phyloP scores from a whole-genome alignment of 2,113 vertebrate genomes.

The Notothenia coriiceps region DNA sequence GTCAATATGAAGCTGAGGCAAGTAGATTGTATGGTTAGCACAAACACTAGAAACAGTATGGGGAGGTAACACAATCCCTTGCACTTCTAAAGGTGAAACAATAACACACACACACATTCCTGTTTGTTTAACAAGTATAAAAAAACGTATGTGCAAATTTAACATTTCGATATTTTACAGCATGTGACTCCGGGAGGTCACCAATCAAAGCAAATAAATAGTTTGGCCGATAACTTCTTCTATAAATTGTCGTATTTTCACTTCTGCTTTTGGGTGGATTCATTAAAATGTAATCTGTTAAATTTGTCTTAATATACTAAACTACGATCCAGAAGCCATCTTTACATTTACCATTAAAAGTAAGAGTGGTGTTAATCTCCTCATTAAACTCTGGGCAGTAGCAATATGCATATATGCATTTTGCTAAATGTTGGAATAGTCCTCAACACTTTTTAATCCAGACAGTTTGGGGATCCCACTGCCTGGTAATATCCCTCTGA shows the following conservation, averaged over 20 bases:
- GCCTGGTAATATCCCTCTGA: not conserved
- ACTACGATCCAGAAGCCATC: not conserved
- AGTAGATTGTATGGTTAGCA: not conserved
- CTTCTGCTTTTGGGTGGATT: not conserved
- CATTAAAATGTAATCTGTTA: not conserved
- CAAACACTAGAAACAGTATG: not conserved
- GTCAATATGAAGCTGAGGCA: constrained; percentile 14
- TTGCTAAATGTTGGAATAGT: not conserved
- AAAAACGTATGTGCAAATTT: not conserved
- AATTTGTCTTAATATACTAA: not conserved
- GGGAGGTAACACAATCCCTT: not conserved
- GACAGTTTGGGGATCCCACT: not conserved
- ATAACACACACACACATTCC: not conserved
- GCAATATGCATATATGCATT: not conserved
- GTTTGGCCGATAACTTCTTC: too few relatives aligned
- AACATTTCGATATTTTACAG: not conserved
- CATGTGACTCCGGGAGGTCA: not conserved
- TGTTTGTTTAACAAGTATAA: not conserved
- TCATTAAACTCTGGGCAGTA: not conserved
- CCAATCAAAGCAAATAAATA: too few relatives aligned
- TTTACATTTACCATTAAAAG: not conserved
- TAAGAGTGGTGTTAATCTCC: not conserved
- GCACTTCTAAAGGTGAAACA: not conserved
- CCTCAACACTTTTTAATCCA: constrained; percentile 10
- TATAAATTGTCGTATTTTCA: not conserved